phyloP scores from a whole-genome alignment of 2,888 invertebrate genomes.

The Coleophora flavipennella region DNA sequence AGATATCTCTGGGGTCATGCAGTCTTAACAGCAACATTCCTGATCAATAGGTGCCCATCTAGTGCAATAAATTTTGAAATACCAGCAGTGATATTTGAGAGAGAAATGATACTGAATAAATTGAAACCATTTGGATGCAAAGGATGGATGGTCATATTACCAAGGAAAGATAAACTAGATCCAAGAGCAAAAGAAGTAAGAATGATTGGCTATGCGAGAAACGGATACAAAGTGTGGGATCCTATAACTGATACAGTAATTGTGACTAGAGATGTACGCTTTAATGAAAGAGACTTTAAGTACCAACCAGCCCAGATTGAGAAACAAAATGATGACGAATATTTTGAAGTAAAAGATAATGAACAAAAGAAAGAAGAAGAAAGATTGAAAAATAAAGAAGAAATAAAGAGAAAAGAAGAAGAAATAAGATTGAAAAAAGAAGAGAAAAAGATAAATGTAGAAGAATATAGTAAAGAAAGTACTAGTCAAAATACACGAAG shows the following conservation, averaged over 20 bases:
- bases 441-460: background rate
- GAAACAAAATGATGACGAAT: background rate
- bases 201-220: slow-evolving; percentile 10
- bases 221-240: slow-evolving; percentile 12
- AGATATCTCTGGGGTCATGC: slow-evolving; percentile 16
- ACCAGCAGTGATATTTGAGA: slow-evolving; percentile 3
- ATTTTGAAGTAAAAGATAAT: background rate
- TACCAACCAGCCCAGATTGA: slow-evolving; percentile 1
- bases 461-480: slow-evolving; percentile 1
- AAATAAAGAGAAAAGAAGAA: background rate
- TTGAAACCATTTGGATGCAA: slow-evolving; percentile 10
- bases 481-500: background rate
- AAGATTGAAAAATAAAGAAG: background rate
- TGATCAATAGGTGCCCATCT: slow-evolving; percentile 14
- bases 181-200: slow-evolving; percentile 8
- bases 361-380: slow-evolving; percentile 1
- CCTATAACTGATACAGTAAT: slow-evolving; percentile 4
- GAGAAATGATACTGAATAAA: slow-evolving; percentile 2
- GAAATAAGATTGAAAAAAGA: background rate
- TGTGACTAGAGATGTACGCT: slow-evolving; percentile 6
- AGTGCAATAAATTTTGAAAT: slow-evolving; percentile 6
- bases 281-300: slow-evolving; percentile 5
- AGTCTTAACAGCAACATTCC: slow-evolving; percentile 9
- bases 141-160: slow-evolving; percentile 8
- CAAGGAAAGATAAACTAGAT: slow-evolving; percentile 8